Conservation (phyloP, 2,797 vertebrate species). For the Acanthurus lineatus region DNA sequence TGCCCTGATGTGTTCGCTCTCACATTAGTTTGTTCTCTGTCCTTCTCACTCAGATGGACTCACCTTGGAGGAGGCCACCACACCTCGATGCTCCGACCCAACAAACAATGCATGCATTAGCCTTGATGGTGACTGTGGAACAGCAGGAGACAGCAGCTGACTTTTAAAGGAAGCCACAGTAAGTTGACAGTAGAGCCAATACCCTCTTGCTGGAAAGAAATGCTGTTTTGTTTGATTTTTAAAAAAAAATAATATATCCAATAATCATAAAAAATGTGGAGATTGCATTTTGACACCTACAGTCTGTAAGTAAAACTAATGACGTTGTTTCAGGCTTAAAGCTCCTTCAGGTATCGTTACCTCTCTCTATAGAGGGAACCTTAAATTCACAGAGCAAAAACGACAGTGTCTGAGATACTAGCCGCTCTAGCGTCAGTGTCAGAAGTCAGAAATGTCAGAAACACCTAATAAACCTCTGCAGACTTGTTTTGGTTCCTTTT, state of each 20-base stretch:
- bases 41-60: conserved; percentile 61
- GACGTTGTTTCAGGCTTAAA: neutral
- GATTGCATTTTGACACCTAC: neutral
- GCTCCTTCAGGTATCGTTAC: neutral
- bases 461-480: conserved; percentile 1
- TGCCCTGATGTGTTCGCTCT: conserved; percentile 31
- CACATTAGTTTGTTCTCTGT: conserved; percentile 28
- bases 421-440: no score
- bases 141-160: conserved; percentile 33
- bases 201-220: no score
- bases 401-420: neutral
- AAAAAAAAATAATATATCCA: neutral
- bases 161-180: conserved; percentile 10
- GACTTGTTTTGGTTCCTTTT: conserved; percentile 2
- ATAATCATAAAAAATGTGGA: neutral
- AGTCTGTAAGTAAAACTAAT: neutral
- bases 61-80: conserved; percentile 66
- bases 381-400: conserved; percentile 19
- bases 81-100: conserved; percentile 32
- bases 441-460: conserved; percentile 37
- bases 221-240: no score
- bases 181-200: no score
- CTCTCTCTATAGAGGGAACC: neutral
- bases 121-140: conserved; percentile 41
- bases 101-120: conserved; percentile 57